Conservation (phyloP, 2,888 invertebrate genomes). For the Apodemia hepburni region DNA sequence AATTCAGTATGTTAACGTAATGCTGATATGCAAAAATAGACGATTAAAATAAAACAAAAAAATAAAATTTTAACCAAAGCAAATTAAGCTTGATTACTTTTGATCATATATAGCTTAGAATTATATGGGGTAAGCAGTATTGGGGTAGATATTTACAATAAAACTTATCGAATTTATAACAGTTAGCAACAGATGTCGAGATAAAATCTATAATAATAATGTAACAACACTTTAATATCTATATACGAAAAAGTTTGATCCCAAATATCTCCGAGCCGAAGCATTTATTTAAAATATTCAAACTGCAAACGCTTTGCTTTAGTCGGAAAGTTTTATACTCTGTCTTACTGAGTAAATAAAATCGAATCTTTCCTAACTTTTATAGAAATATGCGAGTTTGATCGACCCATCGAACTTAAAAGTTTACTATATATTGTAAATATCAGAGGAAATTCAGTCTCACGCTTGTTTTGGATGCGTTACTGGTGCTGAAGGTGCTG, state of each 20-base stretch:
- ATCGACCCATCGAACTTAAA: constrained; percentile 1
- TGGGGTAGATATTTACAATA: background rate
- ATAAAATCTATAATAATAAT: constrained; percentile 16
- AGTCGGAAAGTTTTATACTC: background rate
- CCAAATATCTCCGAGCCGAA: constrained; percentile 42
- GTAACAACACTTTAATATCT: constrained; percentile 29
- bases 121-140: background rate
- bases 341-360: background rate
- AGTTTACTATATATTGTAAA: constrained; percentile 30
- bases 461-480: constrained; percentile 85
- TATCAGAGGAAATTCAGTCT: constrained; percentile 39
- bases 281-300: constrained; percentile 5
- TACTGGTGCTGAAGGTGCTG: constrained; percentile 82
- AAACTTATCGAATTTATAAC: constrained; percentile 1
- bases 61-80: background rate
- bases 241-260: constrained; percentile 60
- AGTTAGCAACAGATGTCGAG: constrained; percentile 3
- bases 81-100: background rate
- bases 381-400: background rate
- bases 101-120: background rate
- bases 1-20: no score
- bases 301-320: constrained; percentile 4
- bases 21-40: background rate
- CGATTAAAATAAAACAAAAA: background rate
- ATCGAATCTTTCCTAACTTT: background rate